These are phyloP conservation scores for Neosilurus mollespiculum DNA, from an alignment of 2,797 vertebrate species.

Conservation along the genomic window DNA sequence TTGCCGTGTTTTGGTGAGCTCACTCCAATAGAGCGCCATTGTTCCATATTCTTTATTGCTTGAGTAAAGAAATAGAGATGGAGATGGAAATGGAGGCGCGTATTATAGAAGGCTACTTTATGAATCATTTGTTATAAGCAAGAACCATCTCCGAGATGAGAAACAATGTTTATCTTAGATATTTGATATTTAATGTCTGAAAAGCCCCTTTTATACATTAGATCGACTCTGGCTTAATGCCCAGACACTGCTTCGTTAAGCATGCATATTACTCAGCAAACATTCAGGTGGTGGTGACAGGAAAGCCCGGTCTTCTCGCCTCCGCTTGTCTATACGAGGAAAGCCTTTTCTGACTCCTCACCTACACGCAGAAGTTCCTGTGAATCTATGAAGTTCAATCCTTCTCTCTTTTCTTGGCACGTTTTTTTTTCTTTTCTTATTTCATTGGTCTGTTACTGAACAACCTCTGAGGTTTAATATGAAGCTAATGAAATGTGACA, in stretches of 20 bases:
- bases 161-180: constrained; percentile 36
- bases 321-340: constrained; percentile 38
- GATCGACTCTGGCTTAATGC: constrained; percentile 26
- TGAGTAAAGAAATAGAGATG: neutral
- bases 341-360: constrained; percentile 28
- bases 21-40: constrained; percentile 24
- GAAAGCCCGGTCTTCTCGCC: constrained; percentile 39
- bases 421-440: neutral
- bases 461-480: neutral
- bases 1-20: constrained; percentile 45
- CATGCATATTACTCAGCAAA: constrained; percentile 46
- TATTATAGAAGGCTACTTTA: constrained; percentile 11
- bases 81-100: neutral
- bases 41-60: constrained; percentile 29
- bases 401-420: neutral
- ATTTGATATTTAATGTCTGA: constrained; percentile 31
- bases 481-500: constrained; percentile 8
- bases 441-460: neutral
- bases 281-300: constrained; percentile 52
- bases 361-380: constrained; percentile 17
- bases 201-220: constrained; percentile 37
- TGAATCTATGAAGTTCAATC: neutral
- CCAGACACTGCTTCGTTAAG: constrained; percentile 38
- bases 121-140: neutral
- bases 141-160: constrained; percentile 25